A percentile compares a stretch with the other conserved stretches of the same genome.
Evolutionary conservation across 2,888 invertebrate genomes (phyloP).

Genomic region (Pheosia tremula): DNA sequence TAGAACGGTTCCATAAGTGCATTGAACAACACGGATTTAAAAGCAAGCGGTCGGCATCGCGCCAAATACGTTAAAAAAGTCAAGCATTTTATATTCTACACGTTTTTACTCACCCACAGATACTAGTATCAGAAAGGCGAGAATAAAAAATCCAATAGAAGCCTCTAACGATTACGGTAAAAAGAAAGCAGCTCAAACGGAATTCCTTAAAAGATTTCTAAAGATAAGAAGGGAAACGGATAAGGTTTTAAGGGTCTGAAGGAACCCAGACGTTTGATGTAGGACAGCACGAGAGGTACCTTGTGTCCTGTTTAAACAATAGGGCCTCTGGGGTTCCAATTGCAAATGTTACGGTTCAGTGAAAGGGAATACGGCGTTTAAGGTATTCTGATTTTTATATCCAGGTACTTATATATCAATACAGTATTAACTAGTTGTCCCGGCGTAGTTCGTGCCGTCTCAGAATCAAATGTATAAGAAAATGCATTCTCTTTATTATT

Average conservation of each 20-base stretch:
- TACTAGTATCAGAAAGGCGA: not conserved
- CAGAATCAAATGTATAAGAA: too few species aligned
- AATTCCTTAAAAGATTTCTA: conserved; percentile 6
- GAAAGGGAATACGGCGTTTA: not conserved
- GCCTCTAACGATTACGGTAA: not conserved
- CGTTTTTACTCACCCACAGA: too few species aligned
- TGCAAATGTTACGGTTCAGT: not conserved
- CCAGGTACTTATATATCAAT: too few species aligned
- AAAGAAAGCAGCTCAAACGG: not conserved
- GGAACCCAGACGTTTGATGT: not conserved
- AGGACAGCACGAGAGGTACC: not conserved
- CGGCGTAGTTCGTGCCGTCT: too few species aligned
- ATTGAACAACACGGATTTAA: not conserved
- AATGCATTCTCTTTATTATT: too few species aligned
- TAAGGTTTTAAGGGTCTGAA: conserved; percentile 2
- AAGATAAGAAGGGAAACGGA: conserved; percentile 2
- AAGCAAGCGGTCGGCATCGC: not conserved
- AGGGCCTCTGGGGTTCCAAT: not conserved
- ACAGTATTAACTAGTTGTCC: too few species aligned
- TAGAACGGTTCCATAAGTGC: not conserved
- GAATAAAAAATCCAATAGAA: not conserved
- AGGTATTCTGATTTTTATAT: not conserved
- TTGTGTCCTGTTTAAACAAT: conserved; percentile 6
- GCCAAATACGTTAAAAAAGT: not conserved
- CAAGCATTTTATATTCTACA: not conserved